phyloP scores from a whole-genome alignment of 2,797 vertebrate species.

The Acanthis flammea region DNA sequence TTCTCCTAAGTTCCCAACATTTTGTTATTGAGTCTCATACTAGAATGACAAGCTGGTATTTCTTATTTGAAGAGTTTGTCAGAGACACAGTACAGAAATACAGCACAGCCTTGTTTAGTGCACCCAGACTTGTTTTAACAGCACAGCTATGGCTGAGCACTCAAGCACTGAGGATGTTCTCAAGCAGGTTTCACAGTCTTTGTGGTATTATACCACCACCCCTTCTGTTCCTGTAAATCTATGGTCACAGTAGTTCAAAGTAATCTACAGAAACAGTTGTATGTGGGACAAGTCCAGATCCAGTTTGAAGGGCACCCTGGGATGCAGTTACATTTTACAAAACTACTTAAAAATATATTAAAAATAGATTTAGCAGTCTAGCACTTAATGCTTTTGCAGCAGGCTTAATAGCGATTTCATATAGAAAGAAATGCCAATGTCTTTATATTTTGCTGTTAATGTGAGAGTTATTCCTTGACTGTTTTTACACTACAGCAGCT shows the following conservation, averaged over 20 bases:
- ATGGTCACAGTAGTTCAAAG: not conserved
- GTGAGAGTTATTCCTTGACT: slow-evolving; percentile 20
- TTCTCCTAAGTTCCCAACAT: not conserved
- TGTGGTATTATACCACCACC: not conserved
- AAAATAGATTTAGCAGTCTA: not conserved
- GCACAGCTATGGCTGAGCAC: not conserved
- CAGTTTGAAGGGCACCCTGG: not conserved
- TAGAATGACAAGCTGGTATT: not conserved
- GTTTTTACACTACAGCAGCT: slow-evolving; percentile 83
- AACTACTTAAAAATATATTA: not conserved
- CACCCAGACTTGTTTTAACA: not conserved
- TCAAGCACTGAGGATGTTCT: not conserved
- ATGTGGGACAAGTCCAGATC: not conserved
- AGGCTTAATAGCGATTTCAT: not conserved
- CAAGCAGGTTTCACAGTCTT: not conserved
- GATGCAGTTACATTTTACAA: not conserved
- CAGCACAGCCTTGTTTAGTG: not conserved
- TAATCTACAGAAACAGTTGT: not conserved
- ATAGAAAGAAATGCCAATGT: not conserved
- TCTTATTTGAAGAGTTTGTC: not conserved
- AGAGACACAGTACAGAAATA: not conserved
- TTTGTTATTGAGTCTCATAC: not conserved
- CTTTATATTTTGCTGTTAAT: slow-evolving; percentile 32
- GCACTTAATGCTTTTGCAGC: not conserved
- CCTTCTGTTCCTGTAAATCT: not conserved